phyloP scores from a whole-genome alignment of 2,113 vertebrate species.

The Callocephalon fimbriatum region DNA sequence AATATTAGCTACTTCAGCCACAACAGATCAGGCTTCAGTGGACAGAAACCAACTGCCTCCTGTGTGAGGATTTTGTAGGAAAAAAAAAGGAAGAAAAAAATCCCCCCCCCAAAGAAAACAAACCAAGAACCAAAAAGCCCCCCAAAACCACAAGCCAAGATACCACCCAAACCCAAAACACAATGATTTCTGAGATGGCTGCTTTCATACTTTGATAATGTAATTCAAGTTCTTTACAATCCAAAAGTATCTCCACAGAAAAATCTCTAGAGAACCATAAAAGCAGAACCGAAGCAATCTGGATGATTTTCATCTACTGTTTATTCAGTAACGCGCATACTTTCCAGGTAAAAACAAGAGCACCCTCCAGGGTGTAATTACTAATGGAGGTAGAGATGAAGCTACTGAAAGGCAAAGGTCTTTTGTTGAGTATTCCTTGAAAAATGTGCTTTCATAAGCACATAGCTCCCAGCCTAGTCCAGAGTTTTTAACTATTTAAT shows the following conservation, averaged over 20 bases:
- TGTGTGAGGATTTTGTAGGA: not conserved
- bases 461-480: not conserved
- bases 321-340: not conserved
- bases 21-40: not conserved
- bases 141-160: not conserved
- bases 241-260: not conserved
- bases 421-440: not conserved
- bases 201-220: not conserved
- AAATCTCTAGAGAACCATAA: not conserved
- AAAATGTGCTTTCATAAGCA: conserved; percentile 36
- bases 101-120: not conserved
- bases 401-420: conserved; percentile 6
- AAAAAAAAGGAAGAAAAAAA: not conserved
- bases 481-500: not conserved
- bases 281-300: not conserved
- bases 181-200: not conserved
- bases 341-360: conserved; percentile 40
- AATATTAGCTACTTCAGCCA: not conserved
- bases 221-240: not conserved
- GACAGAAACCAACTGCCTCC: not conserved
- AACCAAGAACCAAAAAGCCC: not conserved
- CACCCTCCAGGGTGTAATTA: not conserved
- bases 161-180: not conserved
- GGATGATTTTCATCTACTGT: not conserved
- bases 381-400: not conserved